Evolutionary conservation across 2,113 vertebrate species (phyloP).

Genomic region (Mystacornis crossleyi): DNA sequence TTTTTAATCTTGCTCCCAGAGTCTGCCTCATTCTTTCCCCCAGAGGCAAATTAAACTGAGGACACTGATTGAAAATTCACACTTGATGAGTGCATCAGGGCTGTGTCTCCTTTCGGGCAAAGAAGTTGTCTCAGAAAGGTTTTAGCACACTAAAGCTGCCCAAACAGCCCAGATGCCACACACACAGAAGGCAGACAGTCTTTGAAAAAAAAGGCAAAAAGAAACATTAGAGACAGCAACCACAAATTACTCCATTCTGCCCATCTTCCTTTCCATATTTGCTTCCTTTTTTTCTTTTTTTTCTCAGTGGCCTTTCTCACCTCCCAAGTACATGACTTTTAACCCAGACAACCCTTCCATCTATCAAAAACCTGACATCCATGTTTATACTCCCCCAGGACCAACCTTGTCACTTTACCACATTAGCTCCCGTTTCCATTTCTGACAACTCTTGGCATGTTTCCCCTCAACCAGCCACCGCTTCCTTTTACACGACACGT

Average conservation of each 20-base stretch:
- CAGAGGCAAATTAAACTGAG: background rate
- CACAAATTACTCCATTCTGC: background rate
- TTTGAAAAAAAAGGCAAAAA: background rate
- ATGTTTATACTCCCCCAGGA: background rate
- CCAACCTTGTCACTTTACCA: background rate
- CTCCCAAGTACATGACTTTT: background rate
- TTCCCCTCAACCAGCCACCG: background rate
- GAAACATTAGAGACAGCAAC: background rate
- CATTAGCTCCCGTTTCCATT: background rate
- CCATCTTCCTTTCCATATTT: background rate
- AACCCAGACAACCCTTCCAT: background rate
- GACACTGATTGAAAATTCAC: background rate
- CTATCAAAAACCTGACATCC: background rate
- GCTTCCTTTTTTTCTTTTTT: background rate
- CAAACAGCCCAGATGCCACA: background rate
- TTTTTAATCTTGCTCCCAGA: background rate
- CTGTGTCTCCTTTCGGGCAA: background rate
- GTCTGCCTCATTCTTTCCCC: background rate
- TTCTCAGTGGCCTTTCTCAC: background rate
- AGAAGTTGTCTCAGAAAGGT: background rate
- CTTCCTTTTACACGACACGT: background rate
- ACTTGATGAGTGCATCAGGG: background rate
- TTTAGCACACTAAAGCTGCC: background rate
- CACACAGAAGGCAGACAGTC: background rate
- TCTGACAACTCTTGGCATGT: background rate